Evolutionary conservation across 2,113 vertebrate species (phyloP).

Genomic region (Tachysurus vachellii): DNA sequence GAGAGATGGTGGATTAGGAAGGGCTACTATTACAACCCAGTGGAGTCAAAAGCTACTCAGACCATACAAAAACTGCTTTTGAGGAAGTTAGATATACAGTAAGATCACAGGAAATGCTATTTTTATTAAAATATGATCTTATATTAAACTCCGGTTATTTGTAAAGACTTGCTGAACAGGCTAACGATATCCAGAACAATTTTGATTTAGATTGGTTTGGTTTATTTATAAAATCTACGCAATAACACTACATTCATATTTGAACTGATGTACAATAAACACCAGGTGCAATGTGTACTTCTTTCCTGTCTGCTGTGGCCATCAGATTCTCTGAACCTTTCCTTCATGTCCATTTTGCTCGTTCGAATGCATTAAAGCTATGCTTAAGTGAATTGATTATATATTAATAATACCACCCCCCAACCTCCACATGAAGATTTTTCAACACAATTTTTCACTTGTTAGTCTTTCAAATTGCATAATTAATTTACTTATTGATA

Average conservation of each 20-base stretch:
- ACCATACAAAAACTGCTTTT: not conserved
- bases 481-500: constrained; percentile 65
- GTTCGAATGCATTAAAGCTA: constrained; percentile 14
- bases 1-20: not conserved
- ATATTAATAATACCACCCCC: constrained; percentile 23
- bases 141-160: not conserved
- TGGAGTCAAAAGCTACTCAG: not conserved
- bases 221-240: constrained; percentile 16
- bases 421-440: constrained; percentile 22
- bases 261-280: not conserved
- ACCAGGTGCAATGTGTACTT: not conserved
- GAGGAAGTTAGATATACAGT: not conserved
- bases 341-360: not conserved
- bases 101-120: not conserved
- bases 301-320: not conserved
- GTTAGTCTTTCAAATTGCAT: constrained; percentile 53
- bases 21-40: not conserved
- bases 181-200: not conserved
- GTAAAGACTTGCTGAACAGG: not conserved
- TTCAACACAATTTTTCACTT: constrained; percentile 52
- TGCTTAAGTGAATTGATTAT: constrained; percentile 48
- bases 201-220: not conserved
- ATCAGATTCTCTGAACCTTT: not conserved
- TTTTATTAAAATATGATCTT: not conserved
- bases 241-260: constrained; percentile 12